phyloP scores from a whole-genome alignment of 2,888 invertebrate genomes.

The Flabesymbios commensalis region DNA sequence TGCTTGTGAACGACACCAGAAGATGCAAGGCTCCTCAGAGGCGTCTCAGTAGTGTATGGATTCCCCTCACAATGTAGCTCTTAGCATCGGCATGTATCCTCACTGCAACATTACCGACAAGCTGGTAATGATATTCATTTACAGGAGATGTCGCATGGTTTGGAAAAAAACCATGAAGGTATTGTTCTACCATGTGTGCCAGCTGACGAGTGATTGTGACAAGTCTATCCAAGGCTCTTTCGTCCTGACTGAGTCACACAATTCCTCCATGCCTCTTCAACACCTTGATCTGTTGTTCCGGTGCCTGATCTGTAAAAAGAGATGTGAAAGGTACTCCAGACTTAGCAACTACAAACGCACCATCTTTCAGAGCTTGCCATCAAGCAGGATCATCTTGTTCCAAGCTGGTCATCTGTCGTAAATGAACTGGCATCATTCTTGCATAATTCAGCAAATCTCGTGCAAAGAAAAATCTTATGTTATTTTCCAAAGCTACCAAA shows the following conservation, averaged over 20 bases:
- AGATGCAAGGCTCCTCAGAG: conserved; percentile 6
- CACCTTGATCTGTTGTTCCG: conserved; percentile 14
- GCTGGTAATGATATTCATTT: conserved; percentile 5
- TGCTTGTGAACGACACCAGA: conserved; percentile 3
- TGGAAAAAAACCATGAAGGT: conserved; percentile 1
- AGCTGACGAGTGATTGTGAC: conserved; percentile 18
- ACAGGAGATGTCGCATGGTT: neutral
- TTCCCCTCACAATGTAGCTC: conserved; percentile 7
- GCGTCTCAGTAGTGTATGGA: neutral
- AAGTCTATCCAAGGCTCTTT: conserved; percentile 11
- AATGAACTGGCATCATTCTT: conserved; percentile 15
- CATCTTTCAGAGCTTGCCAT: conserved; percentile 17
- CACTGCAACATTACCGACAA: conserved; percentile 4
- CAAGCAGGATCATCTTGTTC: conserved; percentile 19
- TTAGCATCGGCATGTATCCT: neutral
- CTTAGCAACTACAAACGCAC: conserved; percentile 19
- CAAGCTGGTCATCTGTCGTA: conserved; percentile 15
- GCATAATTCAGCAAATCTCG: conserved; percentile 20
- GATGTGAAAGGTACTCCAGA: conserved; percentile 19
- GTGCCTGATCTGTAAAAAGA: conserved; percentile 21
- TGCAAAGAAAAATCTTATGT: conserved; percentile 22
- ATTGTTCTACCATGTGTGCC: conserved; percentile 8
- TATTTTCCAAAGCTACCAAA: conserved; percentile 12
- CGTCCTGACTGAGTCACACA: conserved; percentile 16
- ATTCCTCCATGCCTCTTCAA: conserved; percentile 17